A percentile compares a stretch with the other conserved stretches of the same genome.
Conservation (phyloP, 2,888 invertebrate genomes). For the Patella ulyssiponensis region DNA sequence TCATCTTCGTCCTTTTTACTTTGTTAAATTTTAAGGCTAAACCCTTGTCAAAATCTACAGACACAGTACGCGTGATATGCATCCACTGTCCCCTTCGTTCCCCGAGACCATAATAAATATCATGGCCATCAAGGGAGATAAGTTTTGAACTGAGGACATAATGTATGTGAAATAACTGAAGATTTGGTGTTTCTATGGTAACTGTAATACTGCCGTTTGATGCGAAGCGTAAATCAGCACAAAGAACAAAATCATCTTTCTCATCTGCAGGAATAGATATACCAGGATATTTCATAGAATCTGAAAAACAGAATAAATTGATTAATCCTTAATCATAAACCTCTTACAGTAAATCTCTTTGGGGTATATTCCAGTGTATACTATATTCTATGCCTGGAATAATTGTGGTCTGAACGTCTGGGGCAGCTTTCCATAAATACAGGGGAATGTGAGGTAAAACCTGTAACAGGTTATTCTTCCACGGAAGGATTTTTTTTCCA, state of each 20-base stretch:
- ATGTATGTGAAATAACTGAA: conserved; percentile 85
- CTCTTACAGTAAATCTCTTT: background rate
- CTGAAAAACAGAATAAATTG: conserved; percentile 40
- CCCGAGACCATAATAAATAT: conserved; percentile 89
- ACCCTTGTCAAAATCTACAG: conserved; percentile 93
- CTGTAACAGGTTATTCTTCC: too few species aligned
- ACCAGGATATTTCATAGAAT: conserved; percentile 66
- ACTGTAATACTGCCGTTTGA: conserved; percentile 88
- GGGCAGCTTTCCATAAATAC: background rate
- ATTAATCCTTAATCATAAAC: too few species aligned
- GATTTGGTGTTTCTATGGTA: conserved; percentile 79
- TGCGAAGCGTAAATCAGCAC: conserved; percentile 78
- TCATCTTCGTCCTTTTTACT: conserved; percentile 45
- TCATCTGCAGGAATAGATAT: conserved; percentile 78
- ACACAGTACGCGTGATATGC: conserved; percentile 87
- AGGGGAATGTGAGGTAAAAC: too few species aligned
- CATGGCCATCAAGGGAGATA: conserved; percentile 80
- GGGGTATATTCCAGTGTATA: too few species aligned
- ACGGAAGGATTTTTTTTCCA: too few species aligned
- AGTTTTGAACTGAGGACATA: conserved; percentile 84
- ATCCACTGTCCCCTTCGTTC: conserved; percentile 77
- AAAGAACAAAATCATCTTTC: conserved; percentile 81
- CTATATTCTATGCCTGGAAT: too few species aligned
- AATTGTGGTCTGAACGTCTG: background rate
- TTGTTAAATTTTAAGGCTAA: conserved; percentile 71